Conservation (phyloP, 2,113 vertebrate species). For the Neofelis nebulosa region DNA sequence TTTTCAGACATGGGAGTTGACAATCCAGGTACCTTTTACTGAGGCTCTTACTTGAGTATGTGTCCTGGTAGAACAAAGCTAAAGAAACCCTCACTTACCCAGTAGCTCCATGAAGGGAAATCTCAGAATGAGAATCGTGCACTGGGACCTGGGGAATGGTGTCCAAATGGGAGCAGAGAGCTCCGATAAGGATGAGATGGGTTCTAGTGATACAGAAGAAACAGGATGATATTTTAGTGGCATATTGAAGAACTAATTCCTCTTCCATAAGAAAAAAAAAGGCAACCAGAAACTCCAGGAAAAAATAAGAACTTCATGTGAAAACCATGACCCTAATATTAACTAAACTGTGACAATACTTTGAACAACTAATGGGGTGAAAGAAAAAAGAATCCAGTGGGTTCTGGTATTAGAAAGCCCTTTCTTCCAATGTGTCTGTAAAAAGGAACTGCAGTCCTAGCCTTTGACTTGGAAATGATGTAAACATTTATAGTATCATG, state of each 20-base stretch:
- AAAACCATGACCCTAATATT: neutral
- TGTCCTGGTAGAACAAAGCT: neutral
- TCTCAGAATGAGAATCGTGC: accelerated
- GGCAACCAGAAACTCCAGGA: neutral
- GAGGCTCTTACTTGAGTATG: neutral
- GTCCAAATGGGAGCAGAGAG: accelerated
- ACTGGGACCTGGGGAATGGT: accelerated
- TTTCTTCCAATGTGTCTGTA: accelerated
- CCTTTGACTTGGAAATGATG: accelerated
- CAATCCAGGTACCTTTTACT: neutral
- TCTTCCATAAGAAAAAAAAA: neutral
- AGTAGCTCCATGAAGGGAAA: neutral
- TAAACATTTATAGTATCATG: too few relatives aligned
- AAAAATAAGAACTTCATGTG: neutral
- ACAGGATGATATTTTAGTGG: accelerated
- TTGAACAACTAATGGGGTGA: neutral
- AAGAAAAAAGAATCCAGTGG: accelerated
- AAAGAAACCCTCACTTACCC: too few relatives aligned
- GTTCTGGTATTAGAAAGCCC: neutral
- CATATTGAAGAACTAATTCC: neutral
- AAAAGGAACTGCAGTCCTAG: neutral
- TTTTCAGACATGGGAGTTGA: neutral
- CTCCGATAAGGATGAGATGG: accelerated
- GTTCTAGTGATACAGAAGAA: accelerated
- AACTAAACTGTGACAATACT: neutral